Evolutionary conservation across 1,140 invertebrate species (phyloP), one percentile per base, ranked within the genome.

Genomic region (Trachymyrmex cornetzi): DNA sequence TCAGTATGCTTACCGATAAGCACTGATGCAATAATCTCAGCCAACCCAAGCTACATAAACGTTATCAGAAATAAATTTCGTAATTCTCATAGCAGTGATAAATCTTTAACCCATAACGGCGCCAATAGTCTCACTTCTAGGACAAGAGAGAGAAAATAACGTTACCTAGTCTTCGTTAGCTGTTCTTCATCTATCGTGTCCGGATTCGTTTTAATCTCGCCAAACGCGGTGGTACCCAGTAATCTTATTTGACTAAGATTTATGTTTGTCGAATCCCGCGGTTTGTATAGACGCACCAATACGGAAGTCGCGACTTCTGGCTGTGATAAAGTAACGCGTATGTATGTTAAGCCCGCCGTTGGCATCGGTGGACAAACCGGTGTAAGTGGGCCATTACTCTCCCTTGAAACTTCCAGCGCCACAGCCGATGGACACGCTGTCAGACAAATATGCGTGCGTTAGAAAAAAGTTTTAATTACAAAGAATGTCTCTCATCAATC

Each of bases 341-440:
- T 98, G 90, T 97, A 98, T 0, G 98, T 98, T 92, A 99, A 97
- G 69, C 98, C 98, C 64, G 97, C 97, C 3, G 98, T 99, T 44
- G 97, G 96, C 92, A 98, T 95, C 16, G 97, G 98, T 64, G 97
- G 96, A 92, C 97, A 97, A 44, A 97, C 96, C 2, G 97, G 97
- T 3, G 96, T 96, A 3, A 97, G 92, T 66, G 95, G 93, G 9
- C 95, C 95, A 57, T 96, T 97, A 22, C 96, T 96, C 82, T 96
- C 96, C 9, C 96, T 92, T 0, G 96, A 96, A 38, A 97, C 96
- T 94, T 99, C 98, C 48, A 99, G 94, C 12, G 97, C 98, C 1
- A 99, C 98, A n/a, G 97, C 98, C 11, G 98, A 98, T 6, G 98
- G 98, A 91, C 98, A 99, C 6, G 98, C 98, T 96, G 93, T 48